Base-by-base conservation (phyloP, 1,140 invertebrate species). In the Scaptomyza hsui region DNA sequence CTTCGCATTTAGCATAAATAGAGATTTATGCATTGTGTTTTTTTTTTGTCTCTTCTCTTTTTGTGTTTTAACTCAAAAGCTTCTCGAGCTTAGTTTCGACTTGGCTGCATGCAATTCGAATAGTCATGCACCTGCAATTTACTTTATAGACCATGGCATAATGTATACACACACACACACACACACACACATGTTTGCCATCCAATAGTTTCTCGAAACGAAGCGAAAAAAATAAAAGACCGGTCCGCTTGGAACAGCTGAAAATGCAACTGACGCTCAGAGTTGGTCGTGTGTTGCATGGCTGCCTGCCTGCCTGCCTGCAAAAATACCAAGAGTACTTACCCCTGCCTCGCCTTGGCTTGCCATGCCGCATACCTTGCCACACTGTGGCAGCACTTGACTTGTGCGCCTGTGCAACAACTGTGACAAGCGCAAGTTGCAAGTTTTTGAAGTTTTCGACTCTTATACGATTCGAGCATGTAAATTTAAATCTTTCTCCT, bases 61-160 rank as follows among this genome's bases (percentile, higher is more conserved):
- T 70, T 41, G 65, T 39, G n/a, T n/a, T n/a, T n/a, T n/a, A n/a
- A n/a, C n/a, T 29, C 7, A 29, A 29, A 19, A 56, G 26, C 69
- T 61, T 56, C 21, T 52, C 51, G 47, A 61, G 52, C 47, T 60
- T 26, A 48, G 62, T 44, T 53, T 61, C 49, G 64, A 68, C 35
- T 62, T 76, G 55, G 57, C 76, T 78, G 71, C 71, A 39, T 80
- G 75, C 78, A 81, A 69, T 89, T 81, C 86, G 73, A 88, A 79
- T 85, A 90, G 85, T 90, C 89, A 90, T 90, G 89, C 89, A 90
- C 89, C 89, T 90, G 89, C 89, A 90, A 90, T 90, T 90, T 90
- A 89, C 89, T 85, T 89, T 90, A 90, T 90, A 90, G 85, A 90
- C 89, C 89, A 89, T 90, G 85, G 89, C 78, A 89, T 77, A 76